Evolutionary conservation across 2,113 vertebrate species (phyloP), one percentile per base, ranked within the genome.

Genomic region (Ceyx melanurus): DNA sequence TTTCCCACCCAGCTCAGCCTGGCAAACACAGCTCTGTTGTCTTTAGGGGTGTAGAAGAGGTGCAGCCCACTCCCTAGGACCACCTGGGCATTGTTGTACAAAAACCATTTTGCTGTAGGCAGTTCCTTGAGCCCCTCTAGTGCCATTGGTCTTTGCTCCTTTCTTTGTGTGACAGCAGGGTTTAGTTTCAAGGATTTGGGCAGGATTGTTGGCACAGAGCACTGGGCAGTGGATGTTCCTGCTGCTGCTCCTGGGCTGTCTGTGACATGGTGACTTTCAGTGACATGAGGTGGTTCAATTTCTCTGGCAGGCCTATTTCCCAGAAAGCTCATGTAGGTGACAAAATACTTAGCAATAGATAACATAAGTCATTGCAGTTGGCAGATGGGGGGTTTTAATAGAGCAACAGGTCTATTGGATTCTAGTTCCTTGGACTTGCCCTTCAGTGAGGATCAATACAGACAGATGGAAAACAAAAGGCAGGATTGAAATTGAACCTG

Each of bases 341-440:
- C 77, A 81, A 13, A 72, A 46, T 3, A 35, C 40, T 86, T 83
- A 78, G 61, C 40, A 67, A 28, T 11, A 71, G 70, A 6, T 60
- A 29, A 13, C 33, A 10, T 6, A 48, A 86, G 43, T 86, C 65
- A 65, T 37, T 88, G 62, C 43, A 64, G 56, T 46, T 90, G 86
- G 40, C 82, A 92, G 82, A 74, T 82, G 82, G 35, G 5, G 5
- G 8, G 58, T 95, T 80, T 90, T 80, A 71, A 81, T 66, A 82
- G 68, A 91, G 88, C 75, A 86, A 28, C 88, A 88, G 68, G 76
- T 81, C 60, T 85, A 25, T 51, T 68, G 90, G 43, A 86, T 90
- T 71, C 2, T 9, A 77, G 56, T 90, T 95, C 40, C 76, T 86
- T 56, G 88, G 51, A 46, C 56, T 64, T 73, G 65, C 65, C 56